Conservation (phyloP, 2,797 vertebrate genomes). For the Epinephelus malabaricus region DNA sequence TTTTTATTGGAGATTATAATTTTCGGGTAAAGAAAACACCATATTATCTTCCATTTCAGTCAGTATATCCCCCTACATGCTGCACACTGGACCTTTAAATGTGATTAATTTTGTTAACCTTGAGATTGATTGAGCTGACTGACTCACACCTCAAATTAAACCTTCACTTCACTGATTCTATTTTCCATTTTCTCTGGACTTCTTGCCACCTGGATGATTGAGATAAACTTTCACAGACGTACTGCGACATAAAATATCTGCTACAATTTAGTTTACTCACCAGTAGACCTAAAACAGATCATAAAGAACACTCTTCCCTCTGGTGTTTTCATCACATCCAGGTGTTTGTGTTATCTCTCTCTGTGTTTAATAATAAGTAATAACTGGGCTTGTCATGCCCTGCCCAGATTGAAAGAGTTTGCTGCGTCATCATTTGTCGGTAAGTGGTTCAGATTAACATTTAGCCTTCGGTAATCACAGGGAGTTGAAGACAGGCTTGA, state of each 20-base stretch:
- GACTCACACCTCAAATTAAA: neutral
- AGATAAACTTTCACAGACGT: neutral
- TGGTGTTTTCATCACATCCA: neutral
- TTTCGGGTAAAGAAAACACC: no score
- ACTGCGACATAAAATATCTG: neutral
- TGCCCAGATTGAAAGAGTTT: neutral
- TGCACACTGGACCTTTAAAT: neutral
- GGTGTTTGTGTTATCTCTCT: neutral
- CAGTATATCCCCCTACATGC: no score
- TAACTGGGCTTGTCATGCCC: neutral
- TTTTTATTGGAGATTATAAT: no score
- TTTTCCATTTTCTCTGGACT: neutral
- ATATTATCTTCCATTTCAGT: no score
- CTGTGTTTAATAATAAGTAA: slow-evolving; percentile 9
- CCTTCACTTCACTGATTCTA: neutral
- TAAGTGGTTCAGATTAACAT: slow-evolving; percentile 31
- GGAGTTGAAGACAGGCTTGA: slow-evolving; percentile 38
- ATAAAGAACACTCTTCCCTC: neutral
- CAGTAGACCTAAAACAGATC: neutral
- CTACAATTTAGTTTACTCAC: neutral
- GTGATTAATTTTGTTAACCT: neutral
- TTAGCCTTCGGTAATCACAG: slow-evolving; percentile 36
- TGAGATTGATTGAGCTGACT: no score
- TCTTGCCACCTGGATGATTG: neutral
- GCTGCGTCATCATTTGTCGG: slow-evolving; percentile 27